Conservation (phyloP, 2,113 vertebrate genomes). For the Microcebus griseorufus region DNA sequence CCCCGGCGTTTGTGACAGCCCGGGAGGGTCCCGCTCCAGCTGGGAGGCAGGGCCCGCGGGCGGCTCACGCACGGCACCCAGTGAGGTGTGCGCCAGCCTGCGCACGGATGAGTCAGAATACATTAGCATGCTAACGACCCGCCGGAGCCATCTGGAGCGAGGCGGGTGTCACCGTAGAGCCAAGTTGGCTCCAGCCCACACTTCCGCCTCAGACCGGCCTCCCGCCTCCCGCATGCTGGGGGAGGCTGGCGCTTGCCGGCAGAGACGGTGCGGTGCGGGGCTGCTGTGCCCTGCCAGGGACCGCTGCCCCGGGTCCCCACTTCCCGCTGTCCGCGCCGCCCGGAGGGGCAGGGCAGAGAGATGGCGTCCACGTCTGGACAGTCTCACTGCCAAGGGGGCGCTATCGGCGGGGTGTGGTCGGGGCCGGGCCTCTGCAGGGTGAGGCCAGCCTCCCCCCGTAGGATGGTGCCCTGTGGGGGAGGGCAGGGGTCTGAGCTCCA, state of each 20-base stretch:
- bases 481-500: background rate
- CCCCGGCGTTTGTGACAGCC: background rate
- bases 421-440: background rate
- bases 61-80: background rate
- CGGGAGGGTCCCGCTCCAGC: background rate
- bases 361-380: fast-evolving
- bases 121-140: constrained; percentile 84
- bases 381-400: fast-evolving
- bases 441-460: background rate
- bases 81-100: constrained; percentile 47
- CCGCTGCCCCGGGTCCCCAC: too few species aligned
- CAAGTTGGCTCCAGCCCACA: constrained; percentile 75
- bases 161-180: constrained; percentile 76
- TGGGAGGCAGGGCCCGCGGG: constrained; percentile 67
- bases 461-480: too few species aligned
- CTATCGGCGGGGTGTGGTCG: fast-evolving
- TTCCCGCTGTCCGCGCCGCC: background rate
- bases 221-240: background rate
- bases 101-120: constrained; percentile 83
- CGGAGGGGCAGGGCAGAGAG: background rate
- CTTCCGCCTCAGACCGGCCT: constrained; percentile 66
- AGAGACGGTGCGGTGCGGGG: background rate
- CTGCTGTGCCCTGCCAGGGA: background rate
- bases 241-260: background rate
- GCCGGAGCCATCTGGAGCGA: constrained; percentile 82